phyloP scores from a whole-genome alignment of 2,888 invertebrate species.

The Clunio marinus region DNA sequence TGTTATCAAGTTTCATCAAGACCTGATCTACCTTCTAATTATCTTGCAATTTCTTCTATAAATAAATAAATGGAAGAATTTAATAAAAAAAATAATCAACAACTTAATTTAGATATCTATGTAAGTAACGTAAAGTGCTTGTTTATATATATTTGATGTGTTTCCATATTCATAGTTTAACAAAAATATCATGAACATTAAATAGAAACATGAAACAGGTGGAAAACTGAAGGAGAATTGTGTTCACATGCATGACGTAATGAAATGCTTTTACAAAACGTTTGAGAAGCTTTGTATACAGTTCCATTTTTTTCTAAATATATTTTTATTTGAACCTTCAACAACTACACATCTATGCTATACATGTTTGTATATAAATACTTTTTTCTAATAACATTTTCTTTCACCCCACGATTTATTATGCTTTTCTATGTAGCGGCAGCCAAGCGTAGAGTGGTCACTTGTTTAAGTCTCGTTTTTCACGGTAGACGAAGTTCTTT shows the following conservation, averaged over 20 bases:
- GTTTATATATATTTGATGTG: no score
- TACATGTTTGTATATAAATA: not conserved
- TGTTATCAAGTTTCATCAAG: no score
- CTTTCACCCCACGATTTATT: not conserved
- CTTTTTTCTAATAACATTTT: not conserved
- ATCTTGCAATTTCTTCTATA: no score
- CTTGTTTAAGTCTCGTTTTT: slow-evolving; percentile 1
- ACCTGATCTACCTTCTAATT: no score
- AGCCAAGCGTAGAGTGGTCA: slow-evolving; percentile 17
- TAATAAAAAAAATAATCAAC: no score
- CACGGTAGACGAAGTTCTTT: not conserved
- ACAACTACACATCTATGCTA: not conserved
- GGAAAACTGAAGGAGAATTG: not conserved
- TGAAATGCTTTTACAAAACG: not conserved
- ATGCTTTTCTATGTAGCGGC: not conserved
- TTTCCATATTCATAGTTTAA: no score
- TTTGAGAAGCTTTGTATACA: not conserved
- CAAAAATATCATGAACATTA: no score
- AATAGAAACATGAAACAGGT: not conserved
- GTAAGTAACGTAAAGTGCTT: no score
- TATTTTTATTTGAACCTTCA: not conserved
- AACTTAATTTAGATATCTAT: no score
- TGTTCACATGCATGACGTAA: not conserved
- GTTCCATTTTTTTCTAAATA: no score
- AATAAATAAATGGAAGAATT: no score